Conservation (phyloP, 2,888 invertebrate genomes). For the Miltochrista miniata region DNA sequence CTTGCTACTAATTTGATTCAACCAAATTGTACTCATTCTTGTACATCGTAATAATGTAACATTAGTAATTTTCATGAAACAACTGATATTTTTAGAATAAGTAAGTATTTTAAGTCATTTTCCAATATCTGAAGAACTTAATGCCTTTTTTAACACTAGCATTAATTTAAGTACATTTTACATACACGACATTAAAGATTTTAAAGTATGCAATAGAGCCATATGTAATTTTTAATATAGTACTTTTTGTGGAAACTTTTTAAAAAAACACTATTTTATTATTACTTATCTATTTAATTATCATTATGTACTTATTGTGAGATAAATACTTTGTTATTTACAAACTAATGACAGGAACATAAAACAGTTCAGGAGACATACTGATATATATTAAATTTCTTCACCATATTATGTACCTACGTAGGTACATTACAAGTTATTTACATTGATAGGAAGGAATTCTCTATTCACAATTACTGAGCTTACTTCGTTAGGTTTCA, state of each 20-base stretch:
- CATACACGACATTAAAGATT: constrained; percentile 74
- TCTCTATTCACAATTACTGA: constrained; percentile 75
- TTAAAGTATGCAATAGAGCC: constrained; percentile 68
- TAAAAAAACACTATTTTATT: constrained; percentile 52
- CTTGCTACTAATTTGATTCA: constrained; percentile 22
- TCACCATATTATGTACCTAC: constrained; percentile 58
- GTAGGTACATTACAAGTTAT: constrained; percentile 64
- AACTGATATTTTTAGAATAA: constrained; percentile 17
- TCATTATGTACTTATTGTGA: constrained; percentile 50
- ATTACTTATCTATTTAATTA: constrained; percentile 49
- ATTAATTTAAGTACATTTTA: constrained; percentile 79
- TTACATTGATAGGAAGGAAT: constrained; percentile 70
- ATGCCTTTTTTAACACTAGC: constrained; percentile 56
- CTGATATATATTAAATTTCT: constrained; percentile 79
- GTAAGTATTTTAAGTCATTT: constrained; percentile 19
- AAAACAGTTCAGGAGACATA: constrained; percentile 78
- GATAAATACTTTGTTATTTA: constrained; percentile 75
- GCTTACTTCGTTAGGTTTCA: constrained; percentile 69
- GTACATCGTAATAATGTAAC: constrained; percentile 6
- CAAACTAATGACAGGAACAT: constrained; percentile 81
- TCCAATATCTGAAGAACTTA: constrained; percentile 32
- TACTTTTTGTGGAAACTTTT: constrained; percentile 62
- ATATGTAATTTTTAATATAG: constrained; percentile 63
- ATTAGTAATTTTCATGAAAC: constrained; percentile 15
- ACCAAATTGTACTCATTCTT: not conserved